These are phyloP conservation scores for Actenoides hombroni DNA, from an alignment of 2,113 vertebrate species.

Conservation along the genomic window DNA sequence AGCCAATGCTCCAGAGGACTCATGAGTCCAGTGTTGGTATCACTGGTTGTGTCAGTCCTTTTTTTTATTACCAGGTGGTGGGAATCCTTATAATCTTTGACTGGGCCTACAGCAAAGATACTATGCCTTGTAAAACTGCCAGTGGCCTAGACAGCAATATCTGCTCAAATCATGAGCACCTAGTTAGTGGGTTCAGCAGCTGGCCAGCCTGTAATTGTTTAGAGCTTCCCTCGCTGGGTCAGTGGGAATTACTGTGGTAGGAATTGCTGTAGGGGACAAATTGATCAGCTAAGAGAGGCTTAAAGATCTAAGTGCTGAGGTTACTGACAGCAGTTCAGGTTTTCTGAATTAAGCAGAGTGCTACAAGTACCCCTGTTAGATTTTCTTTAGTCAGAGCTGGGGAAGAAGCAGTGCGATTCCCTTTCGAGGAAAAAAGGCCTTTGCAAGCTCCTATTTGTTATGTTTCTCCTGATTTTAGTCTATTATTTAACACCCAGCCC, in stretches of 20 bases:
- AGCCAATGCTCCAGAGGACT: not conserved
- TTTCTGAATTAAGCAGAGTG: not conserved
- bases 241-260: slow-evolving; percentile 25
- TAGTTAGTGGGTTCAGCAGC: slow-evolving; percentile 1
- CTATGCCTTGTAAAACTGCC: not conserved
- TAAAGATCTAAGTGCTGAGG: slow-evolving; percentile 26
- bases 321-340: not conserved
- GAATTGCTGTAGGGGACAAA: slow-evolving; percentile 46
- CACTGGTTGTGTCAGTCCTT: not conserved
- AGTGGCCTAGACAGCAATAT: not conserved
- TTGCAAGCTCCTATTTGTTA: not conserved
- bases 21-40: not conserved
- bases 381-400: not conserved
- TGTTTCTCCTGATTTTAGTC: not conserved
- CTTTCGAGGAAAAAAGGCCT: not conserved
- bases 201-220: not conserved
- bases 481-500: not conserved
- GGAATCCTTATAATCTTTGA: not conserved
- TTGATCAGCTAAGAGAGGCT: slow-evolving; percentile 48
- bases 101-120: not conserved
- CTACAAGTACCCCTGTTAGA: not conserved
- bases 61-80: not conserved
- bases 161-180: not conserved
- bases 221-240: not conserved
- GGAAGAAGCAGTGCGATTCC: not conserved